Conservation (phyloP, 2,797 vertebrate genomes). For the Yasuhikotakia modesta region DNA sequence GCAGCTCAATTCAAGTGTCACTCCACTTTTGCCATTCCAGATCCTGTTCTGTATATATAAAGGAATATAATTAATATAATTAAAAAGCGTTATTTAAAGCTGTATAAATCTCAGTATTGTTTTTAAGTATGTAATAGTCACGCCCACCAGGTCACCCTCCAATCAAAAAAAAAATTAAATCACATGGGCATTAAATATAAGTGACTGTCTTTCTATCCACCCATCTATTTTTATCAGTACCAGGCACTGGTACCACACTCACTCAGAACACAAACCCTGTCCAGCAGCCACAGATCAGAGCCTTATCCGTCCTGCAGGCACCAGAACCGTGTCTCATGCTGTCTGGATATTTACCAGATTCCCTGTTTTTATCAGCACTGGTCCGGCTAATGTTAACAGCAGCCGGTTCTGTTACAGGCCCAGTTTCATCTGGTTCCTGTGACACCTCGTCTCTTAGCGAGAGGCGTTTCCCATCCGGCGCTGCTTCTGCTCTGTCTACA, state of each 20-base stretch:
- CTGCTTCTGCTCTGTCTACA: conserved; percentile 56
- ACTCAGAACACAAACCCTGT: conserved; percentile 17
- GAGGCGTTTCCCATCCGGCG: conserved; percentile 28
- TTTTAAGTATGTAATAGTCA: background rate
- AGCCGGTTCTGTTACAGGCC: conserved; percentile 4
- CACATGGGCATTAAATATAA: no score
- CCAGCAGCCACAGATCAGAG: background rate
- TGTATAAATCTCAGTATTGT: background rate
- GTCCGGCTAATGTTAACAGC: conserved; percentile 67
- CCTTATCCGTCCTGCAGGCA: background rate
- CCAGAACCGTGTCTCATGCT: conserved; percentile 2
- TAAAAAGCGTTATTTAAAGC: background rate
- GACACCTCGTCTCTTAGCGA: conserved; percentile 3
- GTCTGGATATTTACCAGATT: conserved; percentile 28
- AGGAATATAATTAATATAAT: background rate
- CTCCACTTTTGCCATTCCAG: no score
- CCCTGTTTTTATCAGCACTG: conserved; percentile 66
- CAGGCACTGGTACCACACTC: background rate
- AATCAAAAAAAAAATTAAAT: no score
- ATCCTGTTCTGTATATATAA: background rate
- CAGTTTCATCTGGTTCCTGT: conserved; percentile 25
- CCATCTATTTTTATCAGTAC: conserved; percentile 14
- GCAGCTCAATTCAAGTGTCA: no score
- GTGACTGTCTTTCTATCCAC: background rate
- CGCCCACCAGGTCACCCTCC: background rate